Evolutionary conservation across 2,113 vertebrate species (phyloP).

Genomic region (Shinisaurus crocodilurus): DNA sequence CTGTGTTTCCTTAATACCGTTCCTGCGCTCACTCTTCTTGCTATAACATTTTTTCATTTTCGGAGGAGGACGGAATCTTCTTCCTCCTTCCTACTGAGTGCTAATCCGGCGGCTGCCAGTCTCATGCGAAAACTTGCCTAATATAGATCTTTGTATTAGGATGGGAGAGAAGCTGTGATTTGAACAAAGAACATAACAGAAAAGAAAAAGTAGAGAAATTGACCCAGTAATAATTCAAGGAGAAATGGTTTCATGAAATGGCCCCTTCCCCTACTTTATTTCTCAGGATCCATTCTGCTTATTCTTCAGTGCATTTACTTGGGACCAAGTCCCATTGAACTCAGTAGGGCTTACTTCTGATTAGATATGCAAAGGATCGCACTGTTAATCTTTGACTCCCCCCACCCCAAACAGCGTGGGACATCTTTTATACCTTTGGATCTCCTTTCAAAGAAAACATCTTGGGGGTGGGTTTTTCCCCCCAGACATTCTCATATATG

Average conservation of each 20-base stretch:
- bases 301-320: neutral
- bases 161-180: neutral
- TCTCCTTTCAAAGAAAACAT: neutral
- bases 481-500: too few species aligned
- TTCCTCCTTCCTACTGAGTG: neutral
- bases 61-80: neutral
- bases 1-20: neutral
- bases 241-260: neutral
- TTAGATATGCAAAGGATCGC: neutral
- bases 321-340: neutral
- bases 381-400: too few species aligned
- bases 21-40: neutral
- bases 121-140: neutral
- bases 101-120: neutral
- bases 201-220: neutral
- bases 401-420: neutral
- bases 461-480: neutral
- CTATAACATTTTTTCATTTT: neutral
- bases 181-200: too few species aligned
- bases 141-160: neutral
- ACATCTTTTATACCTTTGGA: neutral
- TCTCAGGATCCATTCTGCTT: neutral
- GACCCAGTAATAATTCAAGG: neutral
- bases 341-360: neutral
- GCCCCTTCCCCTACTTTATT: neutral